Base-by-base conservation (phyloP, 2,888 invertebrate species). In the Nephrocerus scutellatus region DNA sequence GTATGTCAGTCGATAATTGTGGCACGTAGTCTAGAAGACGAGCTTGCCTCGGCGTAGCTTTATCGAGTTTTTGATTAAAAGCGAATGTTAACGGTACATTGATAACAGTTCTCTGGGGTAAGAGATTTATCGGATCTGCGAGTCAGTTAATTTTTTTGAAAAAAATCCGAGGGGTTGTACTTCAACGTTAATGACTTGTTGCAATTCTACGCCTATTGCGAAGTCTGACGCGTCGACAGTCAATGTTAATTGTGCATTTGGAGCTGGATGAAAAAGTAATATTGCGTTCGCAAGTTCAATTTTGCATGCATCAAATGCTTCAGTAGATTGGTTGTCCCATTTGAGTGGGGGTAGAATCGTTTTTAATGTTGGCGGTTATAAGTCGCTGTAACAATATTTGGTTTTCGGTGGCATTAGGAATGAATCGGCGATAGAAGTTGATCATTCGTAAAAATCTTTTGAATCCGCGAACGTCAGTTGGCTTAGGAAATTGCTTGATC, bases 41-140 rank as follows among this genome's bases (percentile, higher is more conserved):
- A 12, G 23, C 19, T 7, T 21, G 13, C n/a, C n/a, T n/a, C n/a
- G n/a, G n/a, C n/a, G n/a, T n/a, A n/a, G n/a, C n/a, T n/a, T n/a
- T n/a, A n/a, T n/a, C n/a, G n/a, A n/a, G n/a, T n/a, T n/a, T n/a
- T n/a, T n/a, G n/a, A n/a, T n/a, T n/a, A n/a, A n/a, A 28, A 10
- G 30, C 30, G 12, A 20, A 30, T 6, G 12, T 25, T 14, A 28
- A 18, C n/a, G 43, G 30, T 63, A 68, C 2, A 64, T 58, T 0
- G 60, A 62, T 4, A 65, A 46, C 0, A 68, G 52, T 45, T 66
- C 62, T 6, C 63, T 26, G 38, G 69, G 64, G 43, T 64, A 67
- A 16, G 55, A 56, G 14, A 59, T 56, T 26, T 64, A 66, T 6
- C 57, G 60, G 8, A 22, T 34, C 38, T 68, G 32, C 7, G 21